Evolutionary conservation across 1,140 invertebrate species (phyloP).

Genomic region (Eueides isabella): DNA sequence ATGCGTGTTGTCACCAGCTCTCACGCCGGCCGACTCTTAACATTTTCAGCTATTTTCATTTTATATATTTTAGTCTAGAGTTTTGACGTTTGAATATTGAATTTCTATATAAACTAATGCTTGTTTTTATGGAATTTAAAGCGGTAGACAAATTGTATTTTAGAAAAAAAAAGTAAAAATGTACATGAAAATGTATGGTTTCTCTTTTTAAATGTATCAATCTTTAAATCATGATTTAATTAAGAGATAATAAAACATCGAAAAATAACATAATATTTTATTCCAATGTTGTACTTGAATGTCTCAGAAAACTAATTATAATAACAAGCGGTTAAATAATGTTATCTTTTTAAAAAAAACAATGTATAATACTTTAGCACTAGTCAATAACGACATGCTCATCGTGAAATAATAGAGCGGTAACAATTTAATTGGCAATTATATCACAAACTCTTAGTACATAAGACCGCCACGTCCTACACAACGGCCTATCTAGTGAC

Average conservation of each 20-base stretch:
- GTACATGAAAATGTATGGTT: too few relatives aligned
- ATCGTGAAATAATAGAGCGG: not conserved
- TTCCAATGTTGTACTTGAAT: not conserved
- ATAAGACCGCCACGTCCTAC: not conserved
- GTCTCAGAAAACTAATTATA: not conserved
- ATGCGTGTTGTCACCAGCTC: conserved; percentile 5
- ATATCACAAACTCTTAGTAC: not conserved
- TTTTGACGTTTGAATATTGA: not conserved
- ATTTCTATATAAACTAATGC: too few relatives aligned
- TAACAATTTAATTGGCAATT: not conserved
- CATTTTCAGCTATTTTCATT: not conserved
- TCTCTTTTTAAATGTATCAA: too few relatives aligned
- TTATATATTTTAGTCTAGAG: not conserved
- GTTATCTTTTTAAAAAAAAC: too few relatives aligned
- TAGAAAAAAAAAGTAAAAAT: too few relatives aligned
- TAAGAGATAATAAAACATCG: too few relatives aligned
- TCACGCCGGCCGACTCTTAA: not conserved
- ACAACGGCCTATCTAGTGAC: not conserved
- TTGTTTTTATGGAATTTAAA: too few relatives aligned
- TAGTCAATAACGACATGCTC: not conserved
- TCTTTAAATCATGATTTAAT: too few relatives aligned
- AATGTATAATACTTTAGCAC: too few relatives aligned
- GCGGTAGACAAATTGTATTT: too few relatives aligned
- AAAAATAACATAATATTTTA: too few relatives aligned
- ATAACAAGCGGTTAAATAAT: too few relatives aligned